Evolutionary conservation across 2,888 invertebrate species (phyloP).

Genomic region (Dicyrtomina minuta): DNA sequence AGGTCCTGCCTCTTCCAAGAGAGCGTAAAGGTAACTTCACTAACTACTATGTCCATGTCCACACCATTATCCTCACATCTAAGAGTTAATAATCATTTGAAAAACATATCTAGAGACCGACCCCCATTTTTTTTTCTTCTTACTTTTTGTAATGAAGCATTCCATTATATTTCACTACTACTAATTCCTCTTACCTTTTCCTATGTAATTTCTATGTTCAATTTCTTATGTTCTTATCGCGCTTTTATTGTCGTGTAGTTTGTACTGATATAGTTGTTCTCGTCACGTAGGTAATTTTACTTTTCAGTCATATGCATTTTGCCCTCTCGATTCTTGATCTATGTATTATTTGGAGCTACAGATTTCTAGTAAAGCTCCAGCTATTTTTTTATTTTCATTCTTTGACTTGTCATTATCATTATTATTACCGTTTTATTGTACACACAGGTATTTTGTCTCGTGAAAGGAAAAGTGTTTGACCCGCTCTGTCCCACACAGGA

Average conservation of each 20-base stretch:
- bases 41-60: too few species aligned
- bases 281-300: too few species aligned
- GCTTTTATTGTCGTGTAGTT: too few species aligned
- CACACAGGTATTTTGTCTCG: not conserved
- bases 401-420: not conserved
- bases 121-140: too few species aligned
- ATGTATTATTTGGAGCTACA: too few species aligned
- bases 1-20: too few species aligned
- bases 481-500: not conserved
- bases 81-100: constrained; percentile 18
- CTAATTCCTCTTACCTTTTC: not conserved
- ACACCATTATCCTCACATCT: not conserved
- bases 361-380: too few species aligned
- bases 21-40: too few species aligned
- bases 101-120: constrained; percentile 6
- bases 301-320: too few species aligned
- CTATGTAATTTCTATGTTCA: not conserved
- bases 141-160: constrained; percentile 22
- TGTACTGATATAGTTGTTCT: too few species aligned
- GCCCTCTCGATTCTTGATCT: too few species aligned
- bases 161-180: constrained; percentile 3
- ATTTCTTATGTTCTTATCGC: not conserved
- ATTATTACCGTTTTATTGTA: constrained; percentile 16
- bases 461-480: not conserved
- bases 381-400: too few species aligned